Evolutionary conservation across 2,888 invertebrate genomes (phyloP), one percentile per base, ranked within the genome.

Genomic region (Salpingus planirostris): DNA sequence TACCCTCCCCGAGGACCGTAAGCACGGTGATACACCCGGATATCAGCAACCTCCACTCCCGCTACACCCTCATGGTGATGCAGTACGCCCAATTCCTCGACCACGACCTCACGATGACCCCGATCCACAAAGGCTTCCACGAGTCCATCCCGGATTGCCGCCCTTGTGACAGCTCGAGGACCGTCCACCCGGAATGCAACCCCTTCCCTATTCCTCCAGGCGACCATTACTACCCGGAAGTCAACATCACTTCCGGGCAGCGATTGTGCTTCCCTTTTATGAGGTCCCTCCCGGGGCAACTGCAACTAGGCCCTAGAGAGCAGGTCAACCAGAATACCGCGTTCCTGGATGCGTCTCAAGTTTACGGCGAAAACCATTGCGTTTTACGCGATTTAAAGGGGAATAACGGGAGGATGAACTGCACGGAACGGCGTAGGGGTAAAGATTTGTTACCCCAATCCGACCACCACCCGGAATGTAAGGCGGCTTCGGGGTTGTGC

Each of bases 251-350:
- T 0, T 84, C 84, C 2, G 92, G 92, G 0, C 79, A 80, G 33
- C 69, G 86, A 8, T 71, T 90, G 46, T 95, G 95, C 64, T 88
- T 95, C 66, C 91, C 93, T 0, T 93, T 91, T 61, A 92, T 92
- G 80, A 76, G 93, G 55, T 92, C 91, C 27, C 66, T 95, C 41
- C 90, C 93, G 0, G 93, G 93, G 13, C 93, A 92, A 55, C 81
- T 88, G 49, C 78, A 81, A 31, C 68, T 95, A 24, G 85, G 91
- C 6, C 85, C 90, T 0, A 74, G 95, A 36, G 92, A 93, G 51
- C 93, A 93, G 68, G 81, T 91, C 10, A 95, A 96, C 62, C 89
- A 92, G 58, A 92, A 92, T 57, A 88, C 92, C 0, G 88, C 88
- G 0, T 95, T 80, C 64, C 68, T 95, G 31, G 92, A 92, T 54